These are phyloP conservation scores for Druon quercuslanigerum DNA, from an alignment of 1,140 invertebrate genomes.

Conservation along the genomic window DNA sequence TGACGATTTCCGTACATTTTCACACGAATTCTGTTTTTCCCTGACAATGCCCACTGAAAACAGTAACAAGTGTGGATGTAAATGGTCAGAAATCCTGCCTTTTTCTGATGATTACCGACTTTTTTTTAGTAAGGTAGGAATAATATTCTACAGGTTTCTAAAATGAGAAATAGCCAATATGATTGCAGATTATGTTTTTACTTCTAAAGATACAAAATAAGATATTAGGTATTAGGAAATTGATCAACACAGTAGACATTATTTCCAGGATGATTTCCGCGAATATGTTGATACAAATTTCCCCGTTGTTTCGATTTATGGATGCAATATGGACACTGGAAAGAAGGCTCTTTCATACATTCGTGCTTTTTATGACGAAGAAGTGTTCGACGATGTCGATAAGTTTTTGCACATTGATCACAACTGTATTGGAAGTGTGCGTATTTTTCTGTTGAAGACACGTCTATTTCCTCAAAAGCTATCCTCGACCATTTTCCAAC, in stretches of 20 bases:
- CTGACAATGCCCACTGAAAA: no score
- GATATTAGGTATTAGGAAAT: neutral
- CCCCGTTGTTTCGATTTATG: neutral
- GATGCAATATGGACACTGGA: conserved; percentile 26
- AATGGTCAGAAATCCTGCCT: no score
- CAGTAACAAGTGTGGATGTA: no score
- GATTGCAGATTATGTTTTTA: no score
- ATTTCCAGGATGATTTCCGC: neutral
- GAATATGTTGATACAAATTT: conserved; percentile 24
- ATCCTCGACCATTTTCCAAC: neutral
- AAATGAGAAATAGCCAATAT: no score
- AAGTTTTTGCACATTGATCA: conserved; percentile 13
- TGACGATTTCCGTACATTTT: no score
- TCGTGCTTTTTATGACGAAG: conserved; percentile 82
- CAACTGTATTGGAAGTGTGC: neutral
- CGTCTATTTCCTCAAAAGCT: neutral
- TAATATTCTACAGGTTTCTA: no score
- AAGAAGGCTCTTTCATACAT: conserved; percentile 29
- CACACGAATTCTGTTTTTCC: no score
- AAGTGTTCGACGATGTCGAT: conserved; percentile 65
- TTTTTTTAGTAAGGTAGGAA: no score
- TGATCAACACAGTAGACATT: neutral
- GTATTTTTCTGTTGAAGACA: no score
- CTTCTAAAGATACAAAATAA: no score
- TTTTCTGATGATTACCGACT: no score